Percentiles rank a stretch among this genome's conserved stretches.
Conservation (phyloP, 2,797 vertebrate species). For the Phalanger gymnotis region DNA sequence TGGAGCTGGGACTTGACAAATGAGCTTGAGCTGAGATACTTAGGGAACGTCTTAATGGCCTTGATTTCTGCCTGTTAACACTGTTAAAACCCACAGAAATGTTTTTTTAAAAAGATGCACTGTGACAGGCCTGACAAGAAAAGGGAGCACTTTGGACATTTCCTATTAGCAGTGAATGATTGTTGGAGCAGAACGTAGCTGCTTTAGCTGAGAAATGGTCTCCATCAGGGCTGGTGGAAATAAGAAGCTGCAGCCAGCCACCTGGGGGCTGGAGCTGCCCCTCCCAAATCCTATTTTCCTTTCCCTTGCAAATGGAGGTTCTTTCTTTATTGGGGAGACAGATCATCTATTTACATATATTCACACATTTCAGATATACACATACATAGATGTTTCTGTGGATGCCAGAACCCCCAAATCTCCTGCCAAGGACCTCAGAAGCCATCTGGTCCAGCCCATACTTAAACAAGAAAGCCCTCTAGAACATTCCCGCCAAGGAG, state of each 20-base stretch:
- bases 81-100: slow-evolving; percentile 55
- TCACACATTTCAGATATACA: too few species aligned
- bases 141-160: slow-evolving; percentile 46
- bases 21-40: slow-evolving; percentile 54
- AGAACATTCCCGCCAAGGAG: not conserved
- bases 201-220: slow-evolving; percentile 19
- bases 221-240: slow-evolving; percentile 32
- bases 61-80: slow-evolving; percentile 66
- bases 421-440: slow-evolving; percentile 2
- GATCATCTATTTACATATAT: not conserved
- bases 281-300: slow-evolving; percentile 30
- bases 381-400: slow-evolving; percentile 23
- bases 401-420: slow-evolving; percentile 47
- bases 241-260: slow-evolving; percentile 22
- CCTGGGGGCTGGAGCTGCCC: slow-evolving; percentile 25
- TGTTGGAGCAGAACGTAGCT: slow-evolving; percentile 1
- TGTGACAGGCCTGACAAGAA: slow-evolving; percentile 58
- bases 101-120: slow-evolving; percentile 48
- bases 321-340: not conserved
- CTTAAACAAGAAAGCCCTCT: not conserved
- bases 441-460: not conserved
- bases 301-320: slow-evolving; percentile 55
- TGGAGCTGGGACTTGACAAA: slow-evolving; percentile 46
- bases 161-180: slow-evolving; percentile 38
- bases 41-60: slow-evolving; percentile 43